phyloP scores from a whole-genome alignment of 1,140 invertebrate species.

The Scylla paramamosain region DNA sequence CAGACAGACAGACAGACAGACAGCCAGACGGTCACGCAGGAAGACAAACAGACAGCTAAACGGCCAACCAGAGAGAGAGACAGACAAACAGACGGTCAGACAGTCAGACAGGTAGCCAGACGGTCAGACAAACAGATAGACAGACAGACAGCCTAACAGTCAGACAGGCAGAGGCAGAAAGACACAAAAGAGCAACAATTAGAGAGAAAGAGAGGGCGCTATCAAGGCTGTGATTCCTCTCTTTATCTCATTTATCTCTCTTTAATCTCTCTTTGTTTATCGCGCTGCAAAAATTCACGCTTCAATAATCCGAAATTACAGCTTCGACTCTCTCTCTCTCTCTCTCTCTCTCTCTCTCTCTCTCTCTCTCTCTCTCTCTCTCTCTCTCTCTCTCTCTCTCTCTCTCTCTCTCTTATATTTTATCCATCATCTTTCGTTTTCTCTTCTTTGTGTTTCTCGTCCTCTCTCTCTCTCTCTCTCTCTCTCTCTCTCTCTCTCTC shows the following conservation, averaged over 20 bases:
- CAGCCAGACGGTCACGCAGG: too few species aligned
- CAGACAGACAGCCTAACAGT: neutral
- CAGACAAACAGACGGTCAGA: too few species aligned
- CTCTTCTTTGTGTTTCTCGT: neutral
- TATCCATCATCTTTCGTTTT: too few species aligned
- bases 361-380: neutral
- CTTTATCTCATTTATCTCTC: neutral
- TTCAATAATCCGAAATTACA: constrained; percentile 5
- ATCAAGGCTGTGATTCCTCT: neutral
- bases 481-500: constrained; percentile 11
- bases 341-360: neutral
- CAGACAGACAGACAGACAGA: too few species aligned
- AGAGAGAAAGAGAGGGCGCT: neutral
- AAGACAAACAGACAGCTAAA: too few species aligned
- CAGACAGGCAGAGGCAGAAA: neutral
- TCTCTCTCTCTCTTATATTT: too few species aligned
- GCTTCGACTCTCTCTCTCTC: neutral
- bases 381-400: too few species aligned
- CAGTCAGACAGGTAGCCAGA: too few species aligned
- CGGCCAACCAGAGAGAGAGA: too few species aligned
- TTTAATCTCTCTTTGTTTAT: constrained; percentile 15
- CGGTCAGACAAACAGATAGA: too few species aligned
- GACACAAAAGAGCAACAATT: neutral
- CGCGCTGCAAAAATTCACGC: neutral
- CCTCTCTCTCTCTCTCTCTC: constrained; percentile 3